These are phyloP conservation scores for Ciona savignyi DNA, from an alignment of 23 tunicate species.

Conservation along the genomic window DNA sequence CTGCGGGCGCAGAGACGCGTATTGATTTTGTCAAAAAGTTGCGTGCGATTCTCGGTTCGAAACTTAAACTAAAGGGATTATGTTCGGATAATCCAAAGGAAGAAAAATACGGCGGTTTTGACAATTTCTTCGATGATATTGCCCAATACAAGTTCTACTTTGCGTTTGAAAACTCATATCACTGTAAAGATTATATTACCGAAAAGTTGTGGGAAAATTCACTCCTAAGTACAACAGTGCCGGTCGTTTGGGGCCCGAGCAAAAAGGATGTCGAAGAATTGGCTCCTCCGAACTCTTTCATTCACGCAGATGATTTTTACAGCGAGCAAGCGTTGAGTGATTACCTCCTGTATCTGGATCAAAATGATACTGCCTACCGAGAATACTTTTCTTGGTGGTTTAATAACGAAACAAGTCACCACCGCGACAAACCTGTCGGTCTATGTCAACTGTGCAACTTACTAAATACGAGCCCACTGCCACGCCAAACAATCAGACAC, in stretches of 20 bases:
- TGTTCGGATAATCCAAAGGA: slow-evolving; percentile 17
- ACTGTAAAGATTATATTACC: slow-evolving; percentile 57
- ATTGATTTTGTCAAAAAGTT: slow-evolving; percentile 7
- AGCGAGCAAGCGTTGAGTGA: slow-evolving; percentile 9
- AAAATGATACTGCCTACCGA: slow-evolving; percentile 33
- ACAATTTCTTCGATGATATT: slow-evolving; percentile 3
- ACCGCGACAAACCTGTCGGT: background rate
- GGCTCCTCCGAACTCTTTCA: slow-evolving; percentile 12
- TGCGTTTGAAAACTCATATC: slow-evolving; percentile 56
- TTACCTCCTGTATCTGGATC: slow-evolving; percentile 33
- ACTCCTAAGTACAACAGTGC: slow-evolving; percentile 16
- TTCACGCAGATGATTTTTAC: slow-evolving; percentile 34
- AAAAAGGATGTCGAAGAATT: slow-evolving; percentile 32
- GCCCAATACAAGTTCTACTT: slow-evolving; percentile 42
- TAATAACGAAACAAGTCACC: background rate
- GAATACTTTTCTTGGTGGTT: slow-evolving; percentile 42
- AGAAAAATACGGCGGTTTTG: background rate
- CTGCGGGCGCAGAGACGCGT: slow-evolving; percentile 1
- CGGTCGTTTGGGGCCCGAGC: slow-evolving; percentile 51
- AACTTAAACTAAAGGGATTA: slow-evolving; percentile 19
- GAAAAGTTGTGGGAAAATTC: slow-evolving; percentile 49
- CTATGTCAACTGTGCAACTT: background rate
- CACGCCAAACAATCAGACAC: background rate
- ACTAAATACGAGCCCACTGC: background rate
- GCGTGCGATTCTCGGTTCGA: slow-evolving; percentile 7